phyloP scores from a whole-genome alignment of 2,888 invertebrate genomes.

The Seladonia tumulorum region DNA sequence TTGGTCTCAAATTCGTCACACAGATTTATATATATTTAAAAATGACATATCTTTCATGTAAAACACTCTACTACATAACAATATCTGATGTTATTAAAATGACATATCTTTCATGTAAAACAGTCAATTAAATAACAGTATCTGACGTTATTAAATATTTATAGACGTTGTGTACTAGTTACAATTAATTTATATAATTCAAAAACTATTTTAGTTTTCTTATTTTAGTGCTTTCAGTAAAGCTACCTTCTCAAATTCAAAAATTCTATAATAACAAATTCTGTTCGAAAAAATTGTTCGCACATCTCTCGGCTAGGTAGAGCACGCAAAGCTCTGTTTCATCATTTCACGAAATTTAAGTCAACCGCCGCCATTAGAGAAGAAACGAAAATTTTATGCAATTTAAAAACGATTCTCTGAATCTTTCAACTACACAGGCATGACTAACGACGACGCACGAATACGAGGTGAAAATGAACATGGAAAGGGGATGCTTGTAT shows the following conservation, averaged over 20 bases:
- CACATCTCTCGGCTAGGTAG: background rate
- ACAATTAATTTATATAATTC: no score
- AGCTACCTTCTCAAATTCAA: background rate
- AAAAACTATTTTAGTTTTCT: background rate
- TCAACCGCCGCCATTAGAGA: background rate
- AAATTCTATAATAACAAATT: background rate
- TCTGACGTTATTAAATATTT: no score
- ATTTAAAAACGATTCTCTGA: background rate
- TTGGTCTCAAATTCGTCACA: no score
- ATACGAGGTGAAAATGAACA: conserved; percentile 29
- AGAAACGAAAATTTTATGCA: background rate
- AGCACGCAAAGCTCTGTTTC: background rate
- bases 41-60: no score
- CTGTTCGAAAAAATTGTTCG: background rate
- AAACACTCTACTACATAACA: no score
- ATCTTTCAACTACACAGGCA: background rate
- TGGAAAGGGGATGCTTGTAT: conserved; percentile 13
- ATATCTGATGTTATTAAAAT: no score
- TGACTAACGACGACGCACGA: background rate
- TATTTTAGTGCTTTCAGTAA: no score
- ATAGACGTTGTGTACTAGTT: no score
- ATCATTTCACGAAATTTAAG: background rate
- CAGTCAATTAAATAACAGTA: no score
- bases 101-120: background rate
- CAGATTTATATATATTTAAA: no score